Percentiles rank a stretch among this genome's conserved stretches.
phyloP scores from a whole-genome alignment of 2,113 vertebrate genomes.

The Pelobates fuscus region DNA sequence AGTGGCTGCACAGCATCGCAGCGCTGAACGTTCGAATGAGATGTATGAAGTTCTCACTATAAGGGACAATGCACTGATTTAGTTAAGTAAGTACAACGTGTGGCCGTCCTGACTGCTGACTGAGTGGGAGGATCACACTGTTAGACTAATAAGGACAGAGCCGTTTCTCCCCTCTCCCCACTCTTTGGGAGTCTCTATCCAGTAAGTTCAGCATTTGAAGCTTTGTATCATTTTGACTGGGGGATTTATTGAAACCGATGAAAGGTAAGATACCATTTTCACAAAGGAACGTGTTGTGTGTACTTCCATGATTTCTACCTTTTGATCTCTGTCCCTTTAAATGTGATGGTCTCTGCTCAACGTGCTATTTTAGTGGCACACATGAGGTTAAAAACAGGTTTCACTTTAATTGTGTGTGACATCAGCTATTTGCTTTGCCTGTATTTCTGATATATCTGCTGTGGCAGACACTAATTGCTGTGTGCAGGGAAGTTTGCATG shows the following conservation, averaged over 20 bases:
- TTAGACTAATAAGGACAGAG: constrained; percentile 95
- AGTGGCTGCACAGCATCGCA: too few species aligned
- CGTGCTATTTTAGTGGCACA: constrained; percentile 17
- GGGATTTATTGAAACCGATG: constrained; percentile 45
- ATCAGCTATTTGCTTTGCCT: background rate
- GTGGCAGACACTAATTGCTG: background rate
- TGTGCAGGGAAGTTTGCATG: background rate
- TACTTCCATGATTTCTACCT: background rate
- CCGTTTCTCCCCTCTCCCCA: constrained; percentile 73
- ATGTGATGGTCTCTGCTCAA: constrained; percentile 11
- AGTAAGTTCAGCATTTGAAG: constrained; percentile 63
- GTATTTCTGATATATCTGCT: background rate
- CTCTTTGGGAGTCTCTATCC: constrained; percentile 63
- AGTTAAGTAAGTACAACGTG: constrained; percentile 29
- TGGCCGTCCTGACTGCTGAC: constrained; percentile 71
- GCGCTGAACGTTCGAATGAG: too few species aligned
- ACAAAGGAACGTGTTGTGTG: background rate
- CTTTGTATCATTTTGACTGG: constrained; percentile 54
- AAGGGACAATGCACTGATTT: constrained; percentile 16
- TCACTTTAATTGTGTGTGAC: background rate
- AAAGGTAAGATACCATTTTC: constrained; percentile 67
- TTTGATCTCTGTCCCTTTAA: constrained; percentile 4
- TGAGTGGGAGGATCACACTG: constrained; percentile 95
- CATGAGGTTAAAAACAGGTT: background rate
- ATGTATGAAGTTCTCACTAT: background rate